Base-by-base conservation (phyloP, 1,140 invertebrate species). In the Scaptomyza montana region DNA sequence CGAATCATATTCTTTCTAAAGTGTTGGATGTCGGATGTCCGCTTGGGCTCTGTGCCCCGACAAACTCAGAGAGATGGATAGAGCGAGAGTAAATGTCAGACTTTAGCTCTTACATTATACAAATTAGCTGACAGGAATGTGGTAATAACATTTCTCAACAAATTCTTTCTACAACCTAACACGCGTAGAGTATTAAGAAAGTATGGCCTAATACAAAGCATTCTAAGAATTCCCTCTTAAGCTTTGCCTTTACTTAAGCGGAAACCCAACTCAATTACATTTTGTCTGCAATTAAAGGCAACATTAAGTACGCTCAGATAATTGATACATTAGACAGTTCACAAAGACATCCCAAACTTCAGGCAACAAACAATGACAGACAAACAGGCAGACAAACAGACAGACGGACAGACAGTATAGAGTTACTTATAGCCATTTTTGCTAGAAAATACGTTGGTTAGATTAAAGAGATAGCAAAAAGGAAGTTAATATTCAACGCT, bases 231-330 rank as follows among this genome's bases (percentile, higher is more conserved):
- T 46, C 21, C 46, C 12, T 5, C 6, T 36, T 9, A 6, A 9
- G 39, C 39, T n/a, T n/a, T 43, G 63, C 36, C 47, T n/a, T 57
- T 39, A 71, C n/a, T 51, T 57, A 36, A 43, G 46, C 62, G 54
- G 62, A 59, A 59, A 30, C 46, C 46, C 39, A 62, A 62, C 62
- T 63, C 61, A 64, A 46, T 71, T 47, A 46, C 56, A 13, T 21
- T 43, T 33, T 41, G 56, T 16, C 46, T 68, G 65, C 63, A 72
- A 54, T 72, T 67, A 72, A 54, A 47, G 49, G 49, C 41, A 46
- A 67, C 63, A 67, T 72, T 67, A 72, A 54, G 54, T 54, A 47
- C 41, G 68, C n/a, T 54, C 51, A 57, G 39, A 71, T 72, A 72
- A 72, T 72, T 67, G 67, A 72, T 60, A 46, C 63, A 54, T 72